Base-by-base conservation (phyloP, 2,113 vertebrate genomes). In the Holacanthus passer region DNA sequence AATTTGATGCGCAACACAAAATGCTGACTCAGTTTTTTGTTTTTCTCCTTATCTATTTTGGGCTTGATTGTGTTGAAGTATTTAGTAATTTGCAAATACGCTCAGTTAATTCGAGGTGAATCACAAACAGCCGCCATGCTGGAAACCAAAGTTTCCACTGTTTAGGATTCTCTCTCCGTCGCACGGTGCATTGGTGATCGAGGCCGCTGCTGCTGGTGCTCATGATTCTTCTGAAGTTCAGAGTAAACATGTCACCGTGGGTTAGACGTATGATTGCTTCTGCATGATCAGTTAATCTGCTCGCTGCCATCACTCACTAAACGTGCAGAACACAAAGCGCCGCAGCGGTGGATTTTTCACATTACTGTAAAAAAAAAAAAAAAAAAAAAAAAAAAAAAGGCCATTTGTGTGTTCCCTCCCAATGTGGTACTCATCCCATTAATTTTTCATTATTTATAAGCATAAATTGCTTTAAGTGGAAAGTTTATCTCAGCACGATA, bases 171-270 rank as follows among this genome's bases (percentile, higher is more conserved):
- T 29, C 52, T 60, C 59, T 82, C 73, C 50, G 47, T 84, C 50
- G 39, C 68, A 72, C 52, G 75, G 62, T 73, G 77, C 43, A 52
- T 66, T 81, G 67, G 68, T 56, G 59, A 81, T 73, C 11, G 1
- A 48, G 41, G 66, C 47, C 47, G 76, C 72, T 48, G 75, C 77
- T 73, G 7, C 31, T 48, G 50, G 19, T 35, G 82, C 62, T 72
- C 73, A 35, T 66, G 76, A 59, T 67, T 85, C 82, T 55, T 84
- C 59, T 20, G 75, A 20, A 63, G 32, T 55, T 81, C 72, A 31
- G 75, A 67, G 79, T 91, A 89, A 92, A 89, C 82, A 87, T 83
- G 87, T 84, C 85, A 82, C 37, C 47, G 64, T 66, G 58, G 41
- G 67, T 81, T 89, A 79, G 70, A 81, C 52, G 17, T 80, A 68